phyloP scores from a whole-genome alignment of 2,888 invertebrate species.

The Nudaria mundana region DNA sequence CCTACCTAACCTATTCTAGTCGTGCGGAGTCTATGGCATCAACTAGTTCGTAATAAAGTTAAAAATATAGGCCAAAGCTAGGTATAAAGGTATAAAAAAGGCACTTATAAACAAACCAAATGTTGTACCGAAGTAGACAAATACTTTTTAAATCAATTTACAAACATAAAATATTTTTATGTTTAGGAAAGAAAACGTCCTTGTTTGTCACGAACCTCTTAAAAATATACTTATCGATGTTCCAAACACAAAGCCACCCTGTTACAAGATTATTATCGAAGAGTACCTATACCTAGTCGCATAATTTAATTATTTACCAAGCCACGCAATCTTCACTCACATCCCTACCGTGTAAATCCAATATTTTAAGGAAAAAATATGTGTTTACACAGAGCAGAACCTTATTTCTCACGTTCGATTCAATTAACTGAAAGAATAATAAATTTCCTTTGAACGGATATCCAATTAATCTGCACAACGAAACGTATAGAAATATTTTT shows the following conservation, averaged over 20 bases:
- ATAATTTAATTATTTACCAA: slow-evolving; percentile 2
- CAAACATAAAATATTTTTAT: background rate
- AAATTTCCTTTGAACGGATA: slow-evolving; percentile 20
- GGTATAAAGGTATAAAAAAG: background rate
- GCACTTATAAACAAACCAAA: background rate
- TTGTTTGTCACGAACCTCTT: slow-evolving; percentile 8
- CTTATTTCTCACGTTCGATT: slow-evolving; percentile 10
- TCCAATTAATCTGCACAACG: slow-evolving; percentile 26
- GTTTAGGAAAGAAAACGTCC: slow-evolving; percentile 13
- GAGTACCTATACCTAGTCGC: background rate
- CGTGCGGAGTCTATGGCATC: no score
- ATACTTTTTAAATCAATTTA: no score
- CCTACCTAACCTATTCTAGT: no score
- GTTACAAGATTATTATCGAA: slow-evolving; percentile 3
- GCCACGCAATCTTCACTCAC: background rate
- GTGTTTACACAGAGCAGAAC: slow-evolving; percentile 9
- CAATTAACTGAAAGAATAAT: slow-evolving; percentile 24
- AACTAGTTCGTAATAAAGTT: no score
- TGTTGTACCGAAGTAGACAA: no score
- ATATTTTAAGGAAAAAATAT: background rate
- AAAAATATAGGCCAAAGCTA: no score
- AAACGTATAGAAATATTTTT: slow-evolving; percentile 10
- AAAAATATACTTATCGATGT: slow-evolving; percentile 4
- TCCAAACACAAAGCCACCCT: slow-evolving; percentile 5
- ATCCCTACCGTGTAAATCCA: slow-evolving; percentile 1